A percentile compares a stretch with the other conserved stretches of the same genome.
Conservation (phyloP, 1,140 invertebrate genomes). For the Drosophila lacteicornis region DNA sequence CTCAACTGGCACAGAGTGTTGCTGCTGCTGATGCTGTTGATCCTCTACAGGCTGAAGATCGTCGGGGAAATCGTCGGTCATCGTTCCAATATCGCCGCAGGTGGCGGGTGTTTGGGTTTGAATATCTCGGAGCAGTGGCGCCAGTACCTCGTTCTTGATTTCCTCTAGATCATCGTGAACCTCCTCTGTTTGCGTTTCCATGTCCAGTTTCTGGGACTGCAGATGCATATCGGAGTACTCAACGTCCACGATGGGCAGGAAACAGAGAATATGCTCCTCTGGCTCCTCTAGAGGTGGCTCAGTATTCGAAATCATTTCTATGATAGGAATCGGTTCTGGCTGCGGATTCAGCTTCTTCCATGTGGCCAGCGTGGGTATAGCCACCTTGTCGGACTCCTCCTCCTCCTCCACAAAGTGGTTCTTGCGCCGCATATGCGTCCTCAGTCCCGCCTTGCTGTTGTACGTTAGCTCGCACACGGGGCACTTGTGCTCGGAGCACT, state of each 20-base stretch:
- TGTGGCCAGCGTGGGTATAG: slow-evolving; percentile 27
- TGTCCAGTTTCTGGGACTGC: slow-evolving; percentile 52
- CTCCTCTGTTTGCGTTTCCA: slow-evolving; percentile 69
- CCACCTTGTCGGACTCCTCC: slow-evolving; percentile 27
- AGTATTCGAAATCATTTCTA: too few relatives aligned
- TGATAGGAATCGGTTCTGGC: neutral
- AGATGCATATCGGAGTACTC: slow-evolving; percentile 20
- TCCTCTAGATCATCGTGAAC: slow-evolving; percentile 53
- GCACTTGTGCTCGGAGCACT: slow-evolving; percentile 85
- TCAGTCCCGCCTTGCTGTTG: slow-evolving; percentile 54
- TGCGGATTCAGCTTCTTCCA: slow-evolving; percentile 36
- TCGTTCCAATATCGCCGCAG: slow-evolving; percentile 52
- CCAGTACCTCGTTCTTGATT: slow-evolving; percentile 59
- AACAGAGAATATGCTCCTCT: slow-evolving; percentile 13
- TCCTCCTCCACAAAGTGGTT: slow-evolving; percentile 30
- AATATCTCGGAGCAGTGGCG: slow-evolving; percentile 57
- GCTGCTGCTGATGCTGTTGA: neutral
- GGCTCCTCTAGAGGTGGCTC: neutral
- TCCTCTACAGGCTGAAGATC: neutral
- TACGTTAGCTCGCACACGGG: slow-evolving; percentile 58
- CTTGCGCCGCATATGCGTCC: slow-evolving; percentile 69
- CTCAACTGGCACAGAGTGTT: neutral
- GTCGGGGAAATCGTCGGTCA: slow-evolving; percentile 51
- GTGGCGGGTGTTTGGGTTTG: slow-evolving; percentile 63
- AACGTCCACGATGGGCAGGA: slow-evolving; percentile 39